Evolutionary conservation across 2,888 invertebrate species (phyloP).

Genomic region (Noctua janthina): DNA sequence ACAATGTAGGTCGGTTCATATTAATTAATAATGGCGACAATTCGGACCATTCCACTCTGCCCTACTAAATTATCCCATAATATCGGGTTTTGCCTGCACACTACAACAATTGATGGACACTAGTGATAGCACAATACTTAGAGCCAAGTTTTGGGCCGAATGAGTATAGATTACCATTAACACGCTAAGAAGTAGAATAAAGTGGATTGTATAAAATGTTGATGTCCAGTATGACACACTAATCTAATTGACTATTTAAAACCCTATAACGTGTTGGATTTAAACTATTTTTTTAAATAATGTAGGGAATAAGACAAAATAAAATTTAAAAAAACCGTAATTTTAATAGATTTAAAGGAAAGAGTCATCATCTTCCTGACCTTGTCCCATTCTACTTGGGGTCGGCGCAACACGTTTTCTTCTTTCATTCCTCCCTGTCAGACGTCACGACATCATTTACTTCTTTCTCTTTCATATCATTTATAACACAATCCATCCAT

Average conservation of each 20-base stretch:
- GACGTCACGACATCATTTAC: too few relatives aligned
- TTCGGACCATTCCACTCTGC: slow-evolving; percentile 11
- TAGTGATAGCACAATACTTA: too few relatives aligned
- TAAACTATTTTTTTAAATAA: too few relatives aligned
- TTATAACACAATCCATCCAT: too few relatives aligned
- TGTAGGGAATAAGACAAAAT: too few relatives aligned
- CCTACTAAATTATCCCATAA: background rate
- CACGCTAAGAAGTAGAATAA: background rate
- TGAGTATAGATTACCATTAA: background rate
- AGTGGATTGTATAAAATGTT: background rate
- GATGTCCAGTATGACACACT: background rate
- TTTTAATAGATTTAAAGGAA: too few relatives aligned
- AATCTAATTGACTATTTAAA: background rate
- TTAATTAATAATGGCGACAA: slow-evolving; percentile 46
- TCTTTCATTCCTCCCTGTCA: too few relatives aligned
- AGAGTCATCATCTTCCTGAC: too few relatives aligned
- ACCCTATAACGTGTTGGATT: background rate
- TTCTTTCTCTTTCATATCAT: too few relatives aligned
- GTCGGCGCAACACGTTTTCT: too few relatives aligned
- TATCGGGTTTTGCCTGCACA: background rate
- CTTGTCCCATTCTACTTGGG: too few relatives aligned
- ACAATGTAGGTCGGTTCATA: slow-evolving; percentile 40
- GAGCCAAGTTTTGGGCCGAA: background rate
- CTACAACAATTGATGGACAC: background rate
- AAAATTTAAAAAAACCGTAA: too few relatives aligned